A percentile compares a stretch with the other conserved stretches of the same genome.
phyloP scores from a whole-genome alignment of 2,888 invertebrate genomes.

The Acanthopleura granulata region DNA sequence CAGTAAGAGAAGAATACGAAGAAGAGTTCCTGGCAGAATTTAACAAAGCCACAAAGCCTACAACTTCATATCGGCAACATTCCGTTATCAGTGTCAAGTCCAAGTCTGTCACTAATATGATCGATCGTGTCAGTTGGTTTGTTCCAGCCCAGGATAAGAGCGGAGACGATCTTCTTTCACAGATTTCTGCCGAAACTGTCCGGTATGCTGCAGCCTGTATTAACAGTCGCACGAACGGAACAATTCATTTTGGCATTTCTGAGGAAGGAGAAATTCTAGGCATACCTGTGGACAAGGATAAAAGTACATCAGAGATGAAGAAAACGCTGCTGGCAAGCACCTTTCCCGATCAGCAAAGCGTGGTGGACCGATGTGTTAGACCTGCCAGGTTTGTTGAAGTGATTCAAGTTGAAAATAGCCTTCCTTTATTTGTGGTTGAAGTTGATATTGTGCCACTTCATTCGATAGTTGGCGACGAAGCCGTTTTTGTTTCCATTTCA shows the following conservation, averaged over 20 bases:
- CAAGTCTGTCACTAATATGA: neutral
- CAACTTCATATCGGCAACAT: neutral
- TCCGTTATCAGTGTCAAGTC: neutral
- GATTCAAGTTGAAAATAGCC: neutral
- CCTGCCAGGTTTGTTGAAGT: constrained; percentile 6
- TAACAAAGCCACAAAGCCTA: neutral
- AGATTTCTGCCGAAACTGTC: neutral
- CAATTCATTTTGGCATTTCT: neutral
- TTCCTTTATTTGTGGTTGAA: neutral
- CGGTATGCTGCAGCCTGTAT: neutral
- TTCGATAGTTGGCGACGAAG: neutral
- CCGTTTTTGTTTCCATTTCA: neutral
- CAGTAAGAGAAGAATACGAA: constrained; percentile 22
- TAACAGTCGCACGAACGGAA: neutral
- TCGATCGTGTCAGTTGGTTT: neutral
- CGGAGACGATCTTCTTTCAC: neutral
- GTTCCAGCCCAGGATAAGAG: neutral
- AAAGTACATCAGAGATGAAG: neutral
- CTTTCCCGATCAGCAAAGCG: neutral
- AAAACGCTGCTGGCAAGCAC: neutral
- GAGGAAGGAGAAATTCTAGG: neutral
- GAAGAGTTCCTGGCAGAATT: neutral
- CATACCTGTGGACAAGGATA: neutral
- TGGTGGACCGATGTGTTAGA: neutral
- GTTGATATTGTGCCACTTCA: neutral